These are phyloP conservation scores for Zonitis immaculata DNA, from an alignment of 2,888 invertebrate species.

Conservation along the genomic window DNA sequence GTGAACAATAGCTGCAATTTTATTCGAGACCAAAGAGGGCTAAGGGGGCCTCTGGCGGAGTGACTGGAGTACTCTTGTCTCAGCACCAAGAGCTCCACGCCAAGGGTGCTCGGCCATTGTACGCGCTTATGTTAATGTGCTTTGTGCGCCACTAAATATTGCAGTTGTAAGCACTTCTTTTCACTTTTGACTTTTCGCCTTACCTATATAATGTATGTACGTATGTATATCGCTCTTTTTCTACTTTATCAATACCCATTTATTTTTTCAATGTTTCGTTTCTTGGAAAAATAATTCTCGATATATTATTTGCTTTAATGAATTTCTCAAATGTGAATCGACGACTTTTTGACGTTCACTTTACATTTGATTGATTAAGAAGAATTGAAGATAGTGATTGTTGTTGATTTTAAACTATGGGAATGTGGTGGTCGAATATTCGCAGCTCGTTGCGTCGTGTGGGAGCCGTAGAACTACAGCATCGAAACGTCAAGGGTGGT, in stretches of 20 bases:
- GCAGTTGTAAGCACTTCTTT: slow-evolving; percentile 36
- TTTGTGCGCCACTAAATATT: slow-evolving; percentile 37
- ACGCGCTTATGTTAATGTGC: slow-evolving; percentile 39
- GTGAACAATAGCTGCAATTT: slow-evolving; percentile 17
- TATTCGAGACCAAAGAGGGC: slow-evolving; percentile 12
- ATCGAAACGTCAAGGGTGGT: slow-evolving; percentile 25
- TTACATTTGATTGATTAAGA: not conserved
- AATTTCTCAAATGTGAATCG: not conserved
- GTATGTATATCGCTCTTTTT: slow-evolving; percentile 1
- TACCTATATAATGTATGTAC: too few relatives aligned
- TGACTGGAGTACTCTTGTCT: slow-evolving; percentile 36
- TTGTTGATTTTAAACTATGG: slow-evolving; percentile 24
- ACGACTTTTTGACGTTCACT: not conserved
- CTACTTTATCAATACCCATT: not conserved
- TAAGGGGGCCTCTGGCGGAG: slow-evolving; percentile 30
- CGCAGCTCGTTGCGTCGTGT: slow-evolving; percentile 38
- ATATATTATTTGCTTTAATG: not conserved
- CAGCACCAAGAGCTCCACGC: slow-evolving; percentile 32
- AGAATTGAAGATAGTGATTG: not conserved
- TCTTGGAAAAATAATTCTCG: too few relatives aligned
- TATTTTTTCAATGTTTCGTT: not conserved
- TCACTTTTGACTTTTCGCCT: slow-evolving; percentile 32
- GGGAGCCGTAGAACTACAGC: slow-evolving; percentile 38
- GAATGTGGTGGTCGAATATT: slow-evolving; percentile 25
- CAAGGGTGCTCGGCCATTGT: slow-evolving; percentile 37